Conservation (phyloP, 2,888 invertebrate genomes). For the Cerastis leucographa region DNA sequence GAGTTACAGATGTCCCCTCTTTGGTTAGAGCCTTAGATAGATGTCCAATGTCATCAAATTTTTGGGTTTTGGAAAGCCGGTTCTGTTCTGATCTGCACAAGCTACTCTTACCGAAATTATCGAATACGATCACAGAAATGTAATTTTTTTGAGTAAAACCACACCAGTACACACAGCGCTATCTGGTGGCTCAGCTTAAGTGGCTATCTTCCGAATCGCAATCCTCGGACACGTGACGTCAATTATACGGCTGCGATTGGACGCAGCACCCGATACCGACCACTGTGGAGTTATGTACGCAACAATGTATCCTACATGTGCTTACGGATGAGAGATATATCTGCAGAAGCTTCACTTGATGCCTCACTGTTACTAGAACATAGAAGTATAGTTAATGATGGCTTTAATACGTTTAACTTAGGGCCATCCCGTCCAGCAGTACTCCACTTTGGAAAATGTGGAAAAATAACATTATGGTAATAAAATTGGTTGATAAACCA, state of each 20-base stretch:
- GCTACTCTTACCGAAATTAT: neutral
- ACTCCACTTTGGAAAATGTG: neutral
- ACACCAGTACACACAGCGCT: neutral
- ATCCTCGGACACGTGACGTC: conserved; percentile 36
- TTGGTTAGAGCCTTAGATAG: neutral
- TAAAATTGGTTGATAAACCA: neutral
- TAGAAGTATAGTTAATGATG: neutral
- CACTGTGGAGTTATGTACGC: conserved; percentile 13
- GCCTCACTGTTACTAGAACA: too few relatives aligned
- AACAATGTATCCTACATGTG: conserved; percentile 13
- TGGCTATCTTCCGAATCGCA: conserved; percentile 8
- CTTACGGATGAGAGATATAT: neutral
- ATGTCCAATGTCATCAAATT: neutral
- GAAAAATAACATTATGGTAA: neutral
- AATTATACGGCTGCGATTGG: conserved; percentile 51
- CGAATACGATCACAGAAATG: neutral
- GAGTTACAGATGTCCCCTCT: neutral
- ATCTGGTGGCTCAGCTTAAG: conserved; percentile 3
- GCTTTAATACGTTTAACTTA: neutral
- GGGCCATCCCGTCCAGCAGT: neutral
- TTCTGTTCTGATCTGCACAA: neutral
- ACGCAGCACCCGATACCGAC: conserved; percentile 23
- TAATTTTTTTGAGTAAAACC: conserved; percentile 1
- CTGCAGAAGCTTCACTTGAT: conserved; percentile 24
- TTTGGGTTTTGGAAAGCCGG: neutral